Evolutionary conservation across 2,797 vertebrate species (phyloP).

Genomic region (Sorex maritimensis): DNA sequence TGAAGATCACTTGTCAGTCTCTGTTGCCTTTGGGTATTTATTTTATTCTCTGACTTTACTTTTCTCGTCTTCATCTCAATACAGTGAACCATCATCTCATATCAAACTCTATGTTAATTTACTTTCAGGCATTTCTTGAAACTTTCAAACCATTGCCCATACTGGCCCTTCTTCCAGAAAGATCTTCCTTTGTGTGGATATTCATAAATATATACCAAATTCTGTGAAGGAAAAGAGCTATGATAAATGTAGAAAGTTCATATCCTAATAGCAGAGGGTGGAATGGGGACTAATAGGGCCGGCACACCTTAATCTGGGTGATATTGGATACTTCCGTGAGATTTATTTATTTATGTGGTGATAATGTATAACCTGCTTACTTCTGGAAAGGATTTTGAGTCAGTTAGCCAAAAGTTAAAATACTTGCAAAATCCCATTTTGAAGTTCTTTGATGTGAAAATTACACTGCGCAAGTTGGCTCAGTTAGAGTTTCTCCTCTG

Average conservation of each 20-base stretch:
- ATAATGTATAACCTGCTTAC: slow-evolving; percentile 79
- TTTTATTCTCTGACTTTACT: no score
- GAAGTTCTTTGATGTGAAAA: slow-evolving; percentile 88
- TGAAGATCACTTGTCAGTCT: no score
- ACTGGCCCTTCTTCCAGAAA: not conserved
- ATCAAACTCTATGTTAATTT: not conserved
- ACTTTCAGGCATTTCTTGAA: not conserved
- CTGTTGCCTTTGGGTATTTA: no score
- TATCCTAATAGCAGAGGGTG: not conserved
- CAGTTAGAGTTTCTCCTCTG: slow-evolving; percentile 65
- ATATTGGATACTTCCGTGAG: slow-evolving; percentile 3
- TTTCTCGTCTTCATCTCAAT: not conserved
- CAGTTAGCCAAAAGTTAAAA: slow-evolving; percentile 80
- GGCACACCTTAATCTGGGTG: not conserved
- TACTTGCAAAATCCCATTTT: slow-evolving; percentile 84
- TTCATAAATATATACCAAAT: not conserved
- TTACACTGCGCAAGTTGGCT: slow-evolving; percentile 61
- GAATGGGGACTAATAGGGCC: not conserved
- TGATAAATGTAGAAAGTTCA: not conserved
- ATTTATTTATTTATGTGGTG: slow-evolving; percentile 77
- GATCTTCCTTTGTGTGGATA: not conserved
- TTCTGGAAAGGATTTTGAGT: slow-evolving; percentile 72
- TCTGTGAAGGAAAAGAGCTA: not conserved
- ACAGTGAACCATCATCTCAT: not conserved
- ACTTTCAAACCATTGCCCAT: not conserved